phyloP scores from a whole-genome alignment of 2,888 invertebrate species.

The Parnassius mnemosyne region DNA sequence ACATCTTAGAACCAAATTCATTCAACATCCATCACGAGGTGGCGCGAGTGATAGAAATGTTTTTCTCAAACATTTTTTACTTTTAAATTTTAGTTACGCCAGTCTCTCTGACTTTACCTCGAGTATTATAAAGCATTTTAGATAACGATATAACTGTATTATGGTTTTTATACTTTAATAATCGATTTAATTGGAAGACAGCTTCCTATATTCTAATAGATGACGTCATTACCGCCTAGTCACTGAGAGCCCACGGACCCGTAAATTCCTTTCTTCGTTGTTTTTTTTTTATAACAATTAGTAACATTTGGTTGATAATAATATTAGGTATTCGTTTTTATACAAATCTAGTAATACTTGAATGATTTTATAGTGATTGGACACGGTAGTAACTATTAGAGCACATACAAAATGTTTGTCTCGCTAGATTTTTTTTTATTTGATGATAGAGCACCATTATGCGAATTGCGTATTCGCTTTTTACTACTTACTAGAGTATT shows the following conservation, averaged over 20 bases:
- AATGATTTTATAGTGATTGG: slow-evolving; percentile 58
- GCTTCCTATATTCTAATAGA: slow-evolving; percentile 46
- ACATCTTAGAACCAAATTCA: slow-evolving; percentile 41
- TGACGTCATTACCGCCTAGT: slow-evolving; percentile 76
- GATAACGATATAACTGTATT: slow-evolving; percentile 46
- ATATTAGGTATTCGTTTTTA: slow-evolving; percentile 70
- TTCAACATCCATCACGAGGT: slow-evolving; percentile 59
- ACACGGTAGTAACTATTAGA: slow-evolving; percentile 77
- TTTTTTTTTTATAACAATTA: slow-evolving; percentile 63
- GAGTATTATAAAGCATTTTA: slow-evolving; percentile 73
- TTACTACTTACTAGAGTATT: slow-evolving; percentile 70
- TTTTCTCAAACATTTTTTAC: slow-evolving; percentile 42
- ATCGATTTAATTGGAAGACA: slow-evolving; percentile 45
- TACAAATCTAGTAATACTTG: slow-evolving; percentile 65
- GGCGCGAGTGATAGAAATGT: slow-evolving; percentile 55
- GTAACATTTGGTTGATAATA: slow-evolving; percentile 72
- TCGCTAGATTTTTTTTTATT: slow-evolving; percentile 70
- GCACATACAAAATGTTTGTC: slow-evolving; percentile 72
- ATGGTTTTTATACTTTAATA: slow-evolving; percentile 46
- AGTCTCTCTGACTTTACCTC: slow-evolving; percentile 48
- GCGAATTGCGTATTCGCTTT: slow-evolving; percentile 42
- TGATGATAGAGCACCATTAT: slow-evolving; percentile 43
- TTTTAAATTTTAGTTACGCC: slow-evolving; percentile 40
- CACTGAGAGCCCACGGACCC: slow-evolving; percentile 75
- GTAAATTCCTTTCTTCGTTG: slow-evolving; percentile 55